Base-by-base conservation (phyloP, 2,113 vertebrate species). In the Parotia lawesii region DNA sequence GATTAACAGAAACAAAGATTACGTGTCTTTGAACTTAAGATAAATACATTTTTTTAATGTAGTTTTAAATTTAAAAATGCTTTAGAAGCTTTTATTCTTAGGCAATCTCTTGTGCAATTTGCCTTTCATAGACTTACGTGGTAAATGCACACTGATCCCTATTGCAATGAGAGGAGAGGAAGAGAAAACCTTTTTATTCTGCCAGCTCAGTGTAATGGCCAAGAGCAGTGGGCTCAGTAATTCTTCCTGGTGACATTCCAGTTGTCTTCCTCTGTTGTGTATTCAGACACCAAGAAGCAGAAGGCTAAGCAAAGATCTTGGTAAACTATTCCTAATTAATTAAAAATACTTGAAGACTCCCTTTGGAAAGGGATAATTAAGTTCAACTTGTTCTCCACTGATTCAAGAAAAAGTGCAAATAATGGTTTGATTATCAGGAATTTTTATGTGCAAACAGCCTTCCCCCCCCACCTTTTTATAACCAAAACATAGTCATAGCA, bases 11-110 rank as follows among this genome's bases (percentile, higher is more conserved):
- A 62, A 42, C 28, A 77, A 85, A 51, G 22, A 79, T 82, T 89
- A 69, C 20, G 8, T 1, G 0, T 82, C 31, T 83, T 93, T 67
- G 25, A 79, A n/a, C 50, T 61, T 66, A 83, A 57, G 53, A 75
- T n/a, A 90, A 92, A 73, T 66, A 45, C 9, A 11, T n/a, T 10
- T 71, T 65, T 72, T 47, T 35, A 0, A 31, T 44, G 47, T 66
- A 56, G 19, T 79, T 78, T 61, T 50, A 89, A 74, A 24, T 89
- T 86, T 57, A 65, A 71, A 91, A 87, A 51, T 61, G 61, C 42
- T 58, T 72, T 64, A 76, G n/a, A 40, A 72, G 62, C 50, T 93
- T 85, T 89, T 82, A 75, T 91, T 96, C 74, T 82, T 90, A 71
- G 11, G n/a, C 87, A 71, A 44, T 92, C 76, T 89, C 40, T 84